Conservation (phyloP, 2,113 vertebrate species). For the Trichomycterus rosablanca region DNA sequence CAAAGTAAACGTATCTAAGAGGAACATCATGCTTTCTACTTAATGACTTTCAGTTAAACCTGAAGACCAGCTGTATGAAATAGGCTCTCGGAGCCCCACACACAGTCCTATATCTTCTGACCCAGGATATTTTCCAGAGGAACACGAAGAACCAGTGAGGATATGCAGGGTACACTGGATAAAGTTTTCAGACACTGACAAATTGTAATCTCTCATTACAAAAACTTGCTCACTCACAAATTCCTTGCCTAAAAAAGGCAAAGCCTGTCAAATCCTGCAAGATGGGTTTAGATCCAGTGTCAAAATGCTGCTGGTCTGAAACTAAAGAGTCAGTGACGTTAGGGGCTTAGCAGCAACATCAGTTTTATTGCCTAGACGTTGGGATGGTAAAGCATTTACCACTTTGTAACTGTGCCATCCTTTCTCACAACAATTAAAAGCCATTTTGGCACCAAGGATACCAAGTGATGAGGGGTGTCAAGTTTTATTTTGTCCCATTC, state of each 20-base stretch:
- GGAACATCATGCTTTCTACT: background rate
- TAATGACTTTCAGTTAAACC: background rate
- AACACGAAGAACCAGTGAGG: background rate
- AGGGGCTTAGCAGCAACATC: too few relatives aligned
- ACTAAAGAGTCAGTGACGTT: too few relatives aligned
- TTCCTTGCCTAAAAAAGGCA: slow-evolving; percentile 41
- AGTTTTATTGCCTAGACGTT: too few relatives aligned
- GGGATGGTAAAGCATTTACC: too few relatives aligned
- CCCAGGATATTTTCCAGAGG: slow-evolving; percentile 9
- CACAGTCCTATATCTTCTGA: background rate
- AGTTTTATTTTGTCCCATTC: too few relatives aligned
- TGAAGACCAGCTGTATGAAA: background rate
- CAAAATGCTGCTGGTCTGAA: too few relatives aligned
- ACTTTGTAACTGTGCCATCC: too few relatives aligned
- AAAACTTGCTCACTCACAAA: slow-evolving; percentile 1
- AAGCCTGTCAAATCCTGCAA: background rate
- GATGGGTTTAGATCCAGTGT: too few relatives aligned
- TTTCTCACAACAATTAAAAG: too few relatives aligned
- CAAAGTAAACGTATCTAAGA: background rate
- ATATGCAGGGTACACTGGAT: slow-evolving; percentile 18
- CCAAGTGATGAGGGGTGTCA: too few relatives aligned
- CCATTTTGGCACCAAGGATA: too few relatives aligned
- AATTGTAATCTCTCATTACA: slow-evolving; percentile 14
- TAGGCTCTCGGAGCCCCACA: background rate
- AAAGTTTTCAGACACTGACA: slow-evolving; percentile 18